Evolutionary conservation across 2,888 invertebrate genomes (phyloP), one percentile per base, ranked within the genome.

Genomic region (Ethmia dodecea): DNA sequence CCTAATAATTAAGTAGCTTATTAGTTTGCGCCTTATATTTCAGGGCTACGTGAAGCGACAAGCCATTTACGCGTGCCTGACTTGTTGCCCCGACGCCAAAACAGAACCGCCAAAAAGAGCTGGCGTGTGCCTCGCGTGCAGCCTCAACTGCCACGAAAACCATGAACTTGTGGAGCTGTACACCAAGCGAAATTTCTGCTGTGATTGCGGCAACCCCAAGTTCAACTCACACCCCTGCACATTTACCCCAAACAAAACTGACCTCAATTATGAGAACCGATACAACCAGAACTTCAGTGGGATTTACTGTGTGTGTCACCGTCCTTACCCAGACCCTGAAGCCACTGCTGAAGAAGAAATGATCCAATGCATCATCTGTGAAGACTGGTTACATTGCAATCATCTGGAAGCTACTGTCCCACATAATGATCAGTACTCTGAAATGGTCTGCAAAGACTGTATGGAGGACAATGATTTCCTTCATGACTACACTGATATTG

Each of bases 211-310:
- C 18, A 96, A 94, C 68, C 87, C 88, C 1, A 93, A 92, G 55
- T 94, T 95, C 64, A 78, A 84, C n/a, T 86, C 79, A 0, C 83
- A 88, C 37, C 88, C 87, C 15, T 96, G 96, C 71, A 91, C 89
- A 47, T 88, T 95, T 36, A 89, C 88, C 38, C 77, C 88, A 60
- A 88, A 83, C 57, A 80, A 95, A 88, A 79, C 81, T 37, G 83
- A 89, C 2, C 42, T 77, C 0, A 99, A 98, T 71, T 76, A 80
- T 24, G 86, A 88, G 28, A 98, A 95, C 72, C 66, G 72, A 5
- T 97, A 98, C 67, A 97, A 97, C 66, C 98, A 98, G 55, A 99
- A 99, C 73, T 99, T 97, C 62, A 89, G 89, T 56, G 99, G 98
- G 0, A 65, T 93, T 1, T 99, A 99, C 74, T 99, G 99, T 66